A percentile compares a stretch with the other conserved stretches of the same genome.
Evolutionary conservation across 2,113 vertebrate genomes (phyloP).

Genomic region (Bagarius yarrelli): DNA sequence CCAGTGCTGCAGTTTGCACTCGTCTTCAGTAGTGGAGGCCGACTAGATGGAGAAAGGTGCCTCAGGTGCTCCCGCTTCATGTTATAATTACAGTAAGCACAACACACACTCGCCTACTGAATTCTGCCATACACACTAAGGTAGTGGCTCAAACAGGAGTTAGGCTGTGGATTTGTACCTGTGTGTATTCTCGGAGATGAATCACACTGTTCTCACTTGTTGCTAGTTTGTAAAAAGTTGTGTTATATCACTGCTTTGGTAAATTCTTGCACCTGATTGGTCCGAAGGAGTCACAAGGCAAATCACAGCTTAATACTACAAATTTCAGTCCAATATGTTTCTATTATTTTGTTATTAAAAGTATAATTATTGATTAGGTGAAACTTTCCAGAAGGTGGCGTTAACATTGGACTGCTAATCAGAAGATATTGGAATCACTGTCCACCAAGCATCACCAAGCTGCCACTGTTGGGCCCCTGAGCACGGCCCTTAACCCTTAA

Average conservation of each 20-base stretch:
- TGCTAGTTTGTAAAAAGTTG: not conserved
- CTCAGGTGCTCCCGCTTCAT: not conserved
- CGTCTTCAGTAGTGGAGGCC: not conserved
- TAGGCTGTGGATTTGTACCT: too few species aligned
- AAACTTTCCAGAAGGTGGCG: not conserved
- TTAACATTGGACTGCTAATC: too few species aligned
- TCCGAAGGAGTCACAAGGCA: not conserved
- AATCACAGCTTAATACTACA: not conserved
- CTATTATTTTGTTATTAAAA: too few species aligned
- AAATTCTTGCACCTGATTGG: too few species aligned
- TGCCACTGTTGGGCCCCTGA: too few species aligned
- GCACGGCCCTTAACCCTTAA: too few species aligned
- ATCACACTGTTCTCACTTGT: too few species aligned
- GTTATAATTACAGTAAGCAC: slow-evolving; percentile 6
- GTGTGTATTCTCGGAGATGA: too few species aligned
- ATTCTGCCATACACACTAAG: not conserved
- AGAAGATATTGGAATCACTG: too few species aligned
- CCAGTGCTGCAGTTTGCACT: slow-evolving; percentile 25
- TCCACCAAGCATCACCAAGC: too few species aligned
- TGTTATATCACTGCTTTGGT: not conserved
- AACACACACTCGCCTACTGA: not conserved
- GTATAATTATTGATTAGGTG: not conserved
- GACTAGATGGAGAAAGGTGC: slow-evolving; percentile 8
- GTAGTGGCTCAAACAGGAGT: too few species aligned
- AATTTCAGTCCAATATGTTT: too few species aligned